Percentiles rank a stretch among this genome's conserved stretches.
Evolutionary conservation across 2,888 invertebrate genomes (phyloP).

Genomic region (Alcis repandata): DNA sequence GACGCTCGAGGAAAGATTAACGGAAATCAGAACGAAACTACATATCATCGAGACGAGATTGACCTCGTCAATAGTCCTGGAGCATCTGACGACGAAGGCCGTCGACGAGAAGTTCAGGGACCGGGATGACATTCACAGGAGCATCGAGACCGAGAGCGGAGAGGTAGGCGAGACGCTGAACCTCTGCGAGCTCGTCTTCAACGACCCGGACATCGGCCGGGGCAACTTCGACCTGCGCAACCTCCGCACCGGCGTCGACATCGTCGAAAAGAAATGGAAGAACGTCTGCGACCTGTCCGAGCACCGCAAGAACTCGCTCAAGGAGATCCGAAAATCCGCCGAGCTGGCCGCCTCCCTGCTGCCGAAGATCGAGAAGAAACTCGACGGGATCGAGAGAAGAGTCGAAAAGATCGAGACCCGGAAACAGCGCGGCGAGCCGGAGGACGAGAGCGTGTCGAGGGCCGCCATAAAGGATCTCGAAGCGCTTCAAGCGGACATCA

Average conservation of each 20-base stretch:
- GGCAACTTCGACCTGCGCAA: conserved; percentile 90
- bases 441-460: conserved; percentile 86
- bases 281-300: conserved; percentile 91
- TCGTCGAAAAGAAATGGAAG: conserved; percentile 93
- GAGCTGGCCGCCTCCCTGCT: conserved; percentile 89
- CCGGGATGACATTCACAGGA: conserved; percentile 91
- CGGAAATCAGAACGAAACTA: conserved; percentile 90
- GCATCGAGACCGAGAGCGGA: conserved; percentile 91
- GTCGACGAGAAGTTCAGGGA: conserved; percentile 90
- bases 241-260: conserved; percentile 89
- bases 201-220: conserved; percentile 91
- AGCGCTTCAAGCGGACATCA: conserved; percentile 88
- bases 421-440: conserved; percentile 75
- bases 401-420: conserved; percentile 83
- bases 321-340: conserved; percentile 86
- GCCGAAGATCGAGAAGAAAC: conserved; percentile 87
- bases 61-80: conserved; percentile 89
- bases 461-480: conserved; percentile 87
- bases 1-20: conserved; percentile 90
- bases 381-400: conserved; percentile 87
- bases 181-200: conserved; percentile 91
- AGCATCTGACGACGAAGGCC: conserved; percentile 88
- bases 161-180: conserved; percentile 93
- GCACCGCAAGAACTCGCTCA: conserved; percentile 83
- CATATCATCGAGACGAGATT: conserved; percentile 90